phyloP scores from a whole-genome alignment of 2,888 invertebrate species.

The Cheilosia scutellata region DNA sequence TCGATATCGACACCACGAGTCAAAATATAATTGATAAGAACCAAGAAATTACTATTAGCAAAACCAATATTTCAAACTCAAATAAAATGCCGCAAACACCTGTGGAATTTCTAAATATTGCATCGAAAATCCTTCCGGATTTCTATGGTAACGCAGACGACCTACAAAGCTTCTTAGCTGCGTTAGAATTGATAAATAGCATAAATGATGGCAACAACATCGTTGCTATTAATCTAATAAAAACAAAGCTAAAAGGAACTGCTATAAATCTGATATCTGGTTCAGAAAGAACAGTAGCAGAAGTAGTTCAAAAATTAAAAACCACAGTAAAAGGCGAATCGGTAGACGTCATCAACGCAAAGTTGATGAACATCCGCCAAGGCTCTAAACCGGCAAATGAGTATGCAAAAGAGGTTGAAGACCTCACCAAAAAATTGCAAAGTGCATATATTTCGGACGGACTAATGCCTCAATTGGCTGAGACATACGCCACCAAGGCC shows the following conservation, averaged over 20 bases:
- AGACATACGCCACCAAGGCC: conserved; percentile 4
- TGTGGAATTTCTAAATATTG: neutral
- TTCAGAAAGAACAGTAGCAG: neutral
- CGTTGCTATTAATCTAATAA: conserved; percentile 24
- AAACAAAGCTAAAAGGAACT: conserved; percentile 16
- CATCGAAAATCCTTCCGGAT: conserved; percentile 3
- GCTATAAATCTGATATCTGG: conserved; percentile 4
- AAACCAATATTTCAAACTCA: no score
- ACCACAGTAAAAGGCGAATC: neutral
- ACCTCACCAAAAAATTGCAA: neutral
- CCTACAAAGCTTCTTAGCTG: conserved; percentile 10
- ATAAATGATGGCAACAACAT: conserved; percentile 23
- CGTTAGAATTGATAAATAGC: conserved; percentile 10
- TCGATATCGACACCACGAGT: no score
- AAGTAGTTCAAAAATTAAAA: conserved; percentile 10
- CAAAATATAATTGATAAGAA: no score
- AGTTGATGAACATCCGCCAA: conserved; percentile 13
- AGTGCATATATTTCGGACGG: conserved; percentile 21
- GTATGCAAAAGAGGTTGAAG: conserved; percentile 3
- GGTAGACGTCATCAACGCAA: conserved; percentile 2
- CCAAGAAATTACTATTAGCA: no score
- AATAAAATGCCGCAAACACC: no score
- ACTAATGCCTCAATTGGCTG: conserved; percentile 9
- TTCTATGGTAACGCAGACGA: neutral
- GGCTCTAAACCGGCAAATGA: neutral